phyloP scores from a whole-genome alignment of 53 echinoderm and acorn worm genomes.

The Arbacia lixula region DNA sequence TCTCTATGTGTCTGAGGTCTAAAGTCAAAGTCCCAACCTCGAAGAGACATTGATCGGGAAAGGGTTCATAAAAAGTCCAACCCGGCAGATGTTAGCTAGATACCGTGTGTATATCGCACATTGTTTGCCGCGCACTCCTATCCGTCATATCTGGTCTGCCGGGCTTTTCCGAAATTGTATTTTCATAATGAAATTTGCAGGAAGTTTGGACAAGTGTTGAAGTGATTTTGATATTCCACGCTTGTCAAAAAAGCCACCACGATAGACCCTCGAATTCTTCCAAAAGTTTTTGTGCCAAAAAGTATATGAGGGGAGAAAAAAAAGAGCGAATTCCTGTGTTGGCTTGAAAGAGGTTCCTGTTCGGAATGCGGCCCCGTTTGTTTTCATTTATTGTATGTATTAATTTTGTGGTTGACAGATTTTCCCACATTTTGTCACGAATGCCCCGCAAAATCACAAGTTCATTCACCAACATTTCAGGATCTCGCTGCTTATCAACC shows the following conservation, averaged over 20 bases:
- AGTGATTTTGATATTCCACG: constrained; percentile 57
- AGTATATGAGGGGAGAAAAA: background rate
- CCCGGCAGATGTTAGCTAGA: constrained; percentile 19
- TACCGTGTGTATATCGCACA: background rate
- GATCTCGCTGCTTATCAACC: no score
- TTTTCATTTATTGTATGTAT: constrained; percentile 59
- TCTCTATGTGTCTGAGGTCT: background rate
- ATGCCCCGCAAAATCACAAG: background rate
- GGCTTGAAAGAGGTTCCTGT: constrained; percentile 46
- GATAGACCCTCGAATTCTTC: no score
- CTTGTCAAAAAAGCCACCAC: constrained; percentile 29
- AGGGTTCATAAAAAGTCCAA: constrained; percentile 49
- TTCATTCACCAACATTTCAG: no score
- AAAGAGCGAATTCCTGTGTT: background rate
- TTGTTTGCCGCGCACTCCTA: constrained; percentile 40
- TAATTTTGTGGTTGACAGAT: constrained; percentile 50
- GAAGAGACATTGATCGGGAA: no score
- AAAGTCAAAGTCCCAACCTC: background rate
- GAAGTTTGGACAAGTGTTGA: constrained; percentile 59
- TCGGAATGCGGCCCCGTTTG: constrained; percentile 34
- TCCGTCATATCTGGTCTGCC: constrained; percentile 46
- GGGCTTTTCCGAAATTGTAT: constrained; percentile 55
- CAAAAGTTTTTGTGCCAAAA: no score
- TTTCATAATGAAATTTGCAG: constrained; percentile 64
- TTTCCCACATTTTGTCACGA: constrained; percentile 47